Evolutionary conservation across 92 coral and sea anemone species (phyloP).

Genomic region (Phenganax subtilis): DNA sequence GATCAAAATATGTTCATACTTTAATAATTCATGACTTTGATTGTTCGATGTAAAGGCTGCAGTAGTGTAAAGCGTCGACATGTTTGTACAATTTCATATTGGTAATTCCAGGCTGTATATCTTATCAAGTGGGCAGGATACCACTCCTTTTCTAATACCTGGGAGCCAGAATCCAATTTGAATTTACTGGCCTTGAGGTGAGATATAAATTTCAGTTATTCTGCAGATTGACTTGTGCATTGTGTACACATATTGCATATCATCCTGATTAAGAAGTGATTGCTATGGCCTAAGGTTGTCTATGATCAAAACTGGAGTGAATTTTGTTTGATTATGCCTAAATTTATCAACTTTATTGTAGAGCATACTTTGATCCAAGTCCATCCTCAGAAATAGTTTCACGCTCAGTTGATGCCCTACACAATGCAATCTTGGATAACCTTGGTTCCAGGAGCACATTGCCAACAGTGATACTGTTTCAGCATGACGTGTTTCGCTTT

Average conservation of each 20-base stretch:
- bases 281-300: too few species aligned
- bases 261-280: too few species aligned
- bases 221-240: too few species aligned
- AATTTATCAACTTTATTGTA: not conserved
- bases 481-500: conserved; percentile 23
- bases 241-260: too few species aligned
- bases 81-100: not conserved
- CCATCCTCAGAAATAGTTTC: not conserved
- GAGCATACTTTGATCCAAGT: not conserved
- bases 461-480: conserved; percentile 14
- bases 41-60: not conserved
- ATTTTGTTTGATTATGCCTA: not conserved
- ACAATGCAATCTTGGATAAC: conserved; percentile 11
- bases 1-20: too few species aligned
- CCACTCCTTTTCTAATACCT: conserved; percentile 1
- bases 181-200: conserved; percentile 21
- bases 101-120: conserved; percentile 3
- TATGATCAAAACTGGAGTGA: not conserved
- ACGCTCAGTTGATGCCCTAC: conserved; percentile 1
- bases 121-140: conserved; percentile 2
- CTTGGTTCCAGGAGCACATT: conserved; percentile 10
- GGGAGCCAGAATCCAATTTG: conserved; percentile 4
- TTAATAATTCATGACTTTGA: too few species aligned
- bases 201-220: not conserved
- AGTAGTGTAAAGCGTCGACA: not conserved